These are phyloP conservation scores for Poecilia velifera DNA, from an alignment of 2,797 vertebrate species.

Conservation along the genomic window DNA sequence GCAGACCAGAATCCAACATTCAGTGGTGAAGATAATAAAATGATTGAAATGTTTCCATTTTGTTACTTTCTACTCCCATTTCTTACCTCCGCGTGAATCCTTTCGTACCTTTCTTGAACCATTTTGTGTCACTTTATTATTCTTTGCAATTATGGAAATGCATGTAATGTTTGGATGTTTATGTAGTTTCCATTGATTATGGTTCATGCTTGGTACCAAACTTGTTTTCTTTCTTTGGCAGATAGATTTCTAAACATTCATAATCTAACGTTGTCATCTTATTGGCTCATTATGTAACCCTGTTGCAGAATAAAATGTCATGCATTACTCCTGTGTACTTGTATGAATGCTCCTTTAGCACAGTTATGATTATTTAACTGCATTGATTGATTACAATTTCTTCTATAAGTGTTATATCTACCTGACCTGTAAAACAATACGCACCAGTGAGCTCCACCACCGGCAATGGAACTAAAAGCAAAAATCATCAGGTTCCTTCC, in stretches of 20 bases:
- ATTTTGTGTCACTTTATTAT: not conserved
- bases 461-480: not conserved
- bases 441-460: slow-evolving; percentile 1
- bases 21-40: not conserved
- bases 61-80: not conserved
- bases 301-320: not conserved
- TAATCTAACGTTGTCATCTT: not conserved
- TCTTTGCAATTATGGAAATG: not conserved
- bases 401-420: not conserved
- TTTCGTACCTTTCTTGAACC: not conserved
- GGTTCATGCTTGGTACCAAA: not conserved
- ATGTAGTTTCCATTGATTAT: not conserved
- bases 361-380: not conserved
- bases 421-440: not conserved
- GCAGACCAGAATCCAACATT: not conserved
- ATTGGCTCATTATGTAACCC: not conserved
- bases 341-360: not conserved
- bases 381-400: not conserved
- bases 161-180: not conserved
- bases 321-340: not conserved
- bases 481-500: not conserved
- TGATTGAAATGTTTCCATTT: not conserved
- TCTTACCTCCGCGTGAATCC: not conserved
- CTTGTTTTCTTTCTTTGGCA: not conserved
- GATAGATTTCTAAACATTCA: not conserved